Percentiles rank a stretch among this genome's conserved stretches.
These are phyloP conservation scores for Emydoidea blandingii DNA, from an alignment of 2,797 vertebrate species.

Conservation along the genomic window DNA sequence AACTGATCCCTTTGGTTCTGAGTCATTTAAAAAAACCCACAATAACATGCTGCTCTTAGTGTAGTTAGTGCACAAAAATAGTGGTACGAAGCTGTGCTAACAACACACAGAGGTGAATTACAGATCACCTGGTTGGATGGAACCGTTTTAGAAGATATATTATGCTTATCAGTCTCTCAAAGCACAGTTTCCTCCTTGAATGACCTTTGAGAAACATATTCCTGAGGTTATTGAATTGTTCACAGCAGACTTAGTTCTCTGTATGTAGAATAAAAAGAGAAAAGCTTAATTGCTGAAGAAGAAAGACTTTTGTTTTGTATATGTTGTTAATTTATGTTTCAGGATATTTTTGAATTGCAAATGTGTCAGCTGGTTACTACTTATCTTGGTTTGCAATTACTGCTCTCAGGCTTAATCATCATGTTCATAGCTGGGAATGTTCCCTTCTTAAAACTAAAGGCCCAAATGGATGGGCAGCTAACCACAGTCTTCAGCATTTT, in stretches of 20 bases:
- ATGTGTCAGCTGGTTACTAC: conserved; percentile 63
- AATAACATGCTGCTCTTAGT: not conserved
- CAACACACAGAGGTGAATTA: not conserved
- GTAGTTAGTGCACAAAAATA: not conserved
- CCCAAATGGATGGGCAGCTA: conserved; percentile 31
- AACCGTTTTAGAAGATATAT: not conserved
- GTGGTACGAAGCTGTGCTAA: not conserved
- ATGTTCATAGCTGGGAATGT: not conserved
- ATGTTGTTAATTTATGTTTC: conserved; percentile 37
- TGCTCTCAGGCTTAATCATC: conserved; percentile 43
- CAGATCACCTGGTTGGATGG: not conserved
- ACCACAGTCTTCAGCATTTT: conserved; percentile 32
- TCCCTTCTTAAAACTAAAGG: conserved; percentile 41
- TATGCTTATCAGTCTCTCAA: not conserved
- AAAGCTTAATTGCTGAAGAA: conserved; percentile 5
- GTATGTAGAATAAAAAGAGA: not conserved
- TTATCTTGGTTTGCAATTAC: conserved; percentile 46
- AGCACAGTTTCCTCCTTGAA: not conserved
- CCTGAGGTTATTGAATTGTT: not conserved
- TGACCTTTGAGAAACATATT: not conserved
- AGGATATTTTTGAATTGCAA: conserved; percentile 44
- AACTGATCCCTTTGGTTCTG: not conserved
- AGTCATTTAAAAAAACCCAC: not conserved
- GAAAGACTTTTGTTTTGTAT: conserved; percentile 19
- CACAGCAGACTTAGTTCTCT: not conserved